These are phyloP conservation scores for Pelecanoides urinatrix DNA, from an alignment of 2,113 vertebrate species.

Conservation along the genomic window DNA sequence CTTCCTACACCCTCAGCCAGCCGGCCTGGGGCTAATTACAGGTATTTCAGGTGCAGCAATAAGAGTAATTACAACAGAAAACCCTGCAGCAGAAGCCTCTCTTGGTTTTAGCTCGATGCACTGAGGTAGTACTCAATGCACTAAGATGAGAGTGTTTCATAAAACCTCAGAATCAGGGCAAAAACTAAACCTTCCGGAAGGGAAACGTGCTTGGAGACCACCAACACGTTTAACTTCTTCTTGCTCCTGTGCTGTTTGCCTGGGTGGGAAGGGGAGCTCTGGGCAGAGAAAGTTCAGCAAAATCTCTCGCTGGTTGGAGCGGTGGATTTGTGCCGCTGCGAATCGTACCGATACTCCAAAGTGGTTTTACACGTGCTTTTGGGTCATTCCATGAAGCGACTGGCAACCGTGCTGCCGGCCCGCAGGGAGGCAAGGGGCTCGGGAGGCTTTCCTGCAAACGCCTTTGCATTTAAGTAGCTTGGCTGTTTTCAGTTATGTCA, in stretches of 20 bases:
- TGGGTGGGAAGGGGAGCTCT: not conserved
- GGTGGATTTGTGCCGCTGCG: rapidly evolving
- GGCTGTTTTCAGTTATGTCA: not conserved
- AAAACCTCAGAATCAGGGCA: not conserved
- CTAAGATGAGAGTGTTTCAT: not conserved
- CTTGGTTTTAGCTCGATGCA: not conserved
- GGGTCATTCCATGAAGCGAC: not conserved
- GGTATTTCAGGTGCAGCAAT: not conserved
- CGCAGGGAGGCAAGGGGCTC: not conserved
- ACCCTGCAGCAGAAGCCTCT: not conserved
- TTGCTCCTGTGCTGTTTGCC: not conserved
- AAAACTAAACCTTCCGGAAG: rapidly evolving
- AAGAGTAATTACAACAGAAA: not conserved
- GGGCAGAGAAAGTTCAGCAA: not conserved
- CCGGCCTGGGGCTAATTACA: not conserved
- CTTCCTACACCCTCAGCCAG: not conserved
- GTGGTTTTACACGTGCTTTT: not conserved
- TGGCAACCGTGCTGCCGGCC: not conserved
- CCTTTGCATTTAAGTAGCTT: not conserved
- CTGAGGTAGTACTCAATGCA: too few species aligned
- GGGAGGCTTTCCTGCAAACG: not conserved
- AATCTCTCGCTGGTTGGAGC: not conserved
- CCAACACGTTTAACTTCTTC: not conserved
- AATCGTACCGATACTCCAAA: not conserved
- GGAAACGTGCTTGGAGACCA: rapidly evolving